phyloP scores from a whole-genome alignment of 1,140 invertebrate species.

The Chironomus tepperi region DNA sequence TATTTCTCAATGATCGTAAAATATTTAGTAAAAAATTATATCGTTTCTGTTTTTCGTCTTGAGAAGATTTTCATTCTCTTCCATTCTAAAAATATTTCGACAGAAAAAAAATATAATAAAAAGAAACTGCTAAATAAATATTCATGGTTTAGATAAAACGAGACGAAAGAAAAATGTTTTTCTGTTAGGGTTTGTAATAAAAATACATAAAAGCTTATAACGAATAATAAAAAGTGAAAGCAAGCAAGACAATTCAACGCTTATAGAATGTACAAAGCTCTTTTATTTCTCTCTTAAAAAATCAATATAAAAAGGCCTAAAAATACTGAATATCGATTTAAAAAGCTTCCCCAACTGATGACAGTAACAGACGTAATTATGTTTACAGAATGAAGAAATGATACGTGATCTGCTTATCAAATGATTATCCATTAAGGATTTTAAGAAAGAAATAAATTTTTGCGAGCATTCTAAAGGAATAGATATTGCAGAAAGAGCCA shows the following conservation, averaged over 20 bases:
- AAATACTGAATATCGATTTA: not conserved
- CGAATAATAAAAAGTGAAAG: too few relatives aligned
- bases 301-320: not conserved
- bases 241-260: too few relatives aligned
- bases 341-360: not conserved
- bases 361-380: not conserved
- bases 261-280: too few relatives aligned
- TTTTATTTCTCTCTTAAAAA: too few relatives aligned
- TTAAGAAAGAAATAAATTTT: not conserved
- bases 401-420: not conserved
- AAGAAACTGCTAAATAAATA: slow-evolving; percentile 8
- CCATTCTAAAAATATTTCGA: too few relatives aligned
- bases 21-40: not conserved
- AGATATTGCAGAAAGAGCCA: too few relatives aligned
- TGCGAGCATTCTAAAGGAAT: too few relatives aligned
- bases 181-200: too few relatives aligned
- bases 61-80: not conserved
- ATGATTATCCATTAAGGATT: not conserved
- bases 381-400: not conserved
- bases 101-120: not conserved
- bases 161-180: not conserved
- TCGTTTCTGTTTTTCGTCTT: not conserved
- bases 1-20: too few relatives aligned
- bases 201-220: too few relatives aligned
- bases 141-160: not conserved